These are phyloP conservation scores for Rhorus exstirpatorius DNA, from an alignment of 2,888 invertebrate species.

Conservation along the genomic window DNA sequence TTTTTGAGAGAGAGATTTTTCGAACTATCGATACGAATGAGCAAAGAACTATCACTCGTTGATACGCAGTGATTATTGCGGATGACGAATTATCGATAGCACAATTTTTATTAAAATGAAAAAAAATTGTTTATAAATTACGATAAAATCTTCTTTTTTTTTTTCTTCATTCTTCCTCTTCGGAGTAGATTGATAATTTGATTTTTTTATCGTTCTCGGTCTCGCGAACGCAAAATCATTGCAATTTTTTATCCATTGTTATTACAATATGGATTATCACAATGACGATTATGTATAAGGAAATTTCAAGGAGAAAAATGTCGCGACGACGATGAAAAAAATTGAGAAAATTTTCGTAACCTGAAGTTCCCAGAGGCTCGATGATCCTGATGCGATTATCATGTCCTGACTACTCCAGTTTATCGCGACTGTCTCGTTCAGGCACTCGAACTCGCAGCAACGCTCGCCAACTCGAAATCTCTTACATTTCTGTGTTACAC, in stretches of 20 bases:
- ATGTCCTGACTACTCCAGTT: slow-evolving; percentile 81
- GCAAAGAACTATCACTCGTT: background rate
- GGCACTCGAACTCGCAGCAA: slow-evolving; percentile 96
- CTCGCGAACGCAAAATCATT: background rate
- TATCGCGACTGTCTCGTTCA: slow-evolving; percentile 87
- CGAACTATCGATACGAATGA: too few species aligned
- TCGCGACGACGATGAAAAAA: slow-evolving; percentile 57
- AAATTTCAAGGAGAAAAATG: slow-evolving; percentile 63
- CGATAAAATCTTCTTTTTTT: background rate
- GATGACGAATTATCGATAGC: background rate
- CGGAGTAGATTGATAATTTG: background rate
- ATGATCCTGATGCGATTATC: slow-evolving; percentile 78
- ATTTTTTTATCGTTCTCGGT: background rate
- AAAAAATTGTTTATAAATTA: background rate
- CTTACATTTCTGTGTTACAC: slow-evolving; percentile 91
- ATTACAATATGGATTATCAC: background rate
- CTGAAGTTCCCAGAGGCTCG: slow-evolving; percentile 57
- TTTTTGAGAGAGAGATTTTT: too few species aligned
- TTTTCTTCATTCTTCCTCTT: background rate
- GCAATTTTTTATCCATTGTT: slow-evolving; percentile 7
- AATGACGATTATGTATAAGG: slow-evolving; percentile 68
- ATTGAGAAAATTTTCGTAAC: slow-evolving; percentile 43
- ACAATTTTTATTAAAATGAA: background rate
- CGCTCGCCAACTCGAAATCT: slow-evolving; percentile 93
- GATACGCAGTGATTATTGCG: too few species aligned